These are phyloP conservation scores for Andricus grossulariae DNA, from an alignment of 1,140 invertebrate species.

Conservation along the genomic window DNA sequence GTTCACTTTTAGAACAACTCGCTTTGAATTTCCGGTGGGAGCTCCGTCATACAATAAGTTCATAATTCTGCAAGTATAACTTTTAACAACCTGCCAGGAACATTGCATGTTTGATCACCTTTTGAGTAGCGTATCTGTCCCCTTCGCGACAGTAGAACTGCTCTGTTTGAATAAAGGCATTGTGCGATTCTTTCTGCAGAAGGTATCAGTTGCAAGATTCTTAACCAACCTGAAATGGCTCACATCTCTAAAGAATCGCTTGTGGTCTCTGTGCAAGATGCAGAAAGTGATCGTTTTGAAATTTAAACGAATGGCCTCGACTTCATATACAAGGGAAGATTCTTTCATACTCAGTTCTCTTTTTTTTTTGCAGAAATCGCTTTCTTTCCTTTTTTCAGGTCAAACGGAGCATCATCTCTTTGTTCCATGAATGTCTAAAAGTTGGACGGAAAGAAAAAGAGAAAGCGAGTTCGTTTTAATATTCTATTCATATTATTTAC, in stretches of 20 bases:
- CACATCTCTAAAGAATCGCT: conserved; percentile 5
- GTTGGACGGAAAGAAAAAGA: conserved; percentile 7
- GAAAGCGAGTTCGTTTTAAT: background rate
- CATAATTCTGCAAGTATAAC: conserved; percentile 25
- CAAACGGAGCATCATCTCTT: background rate
- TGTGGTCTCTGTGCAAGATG: background rate
- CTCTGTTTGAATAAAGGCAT: conserved; percentile 19
- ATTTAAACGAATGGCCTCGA: background rate
- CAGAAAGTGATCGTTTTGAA: background rate
- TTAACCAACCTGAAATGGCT: conserved; percentile 1
- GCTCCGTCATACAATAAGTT: conserved; percentile 4
- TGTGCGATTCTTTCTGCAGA: conserved; percentile 10
- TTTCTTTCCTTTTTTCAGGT: background rate
- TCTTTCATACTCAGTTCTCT: background rate
- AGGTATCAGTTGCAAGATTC: conserved; percentile 12
- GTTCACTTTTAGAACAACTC: conserved; percentile 24
- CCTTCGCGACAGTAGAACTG: conserved; percentile 3
- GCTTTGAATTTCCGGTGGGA: conserved; percentile 10
- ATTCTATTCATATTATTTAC: conserved; percentile 19
- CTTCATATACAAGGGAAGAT: background rate
- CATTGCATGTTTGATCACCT: conserved; percentile 21
- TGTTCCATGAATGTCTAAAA: conserved; percentile 12
- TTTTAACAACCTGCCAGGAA: conserved; percentile 19
- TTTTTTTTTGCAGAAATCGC: conserved; percentile 7
- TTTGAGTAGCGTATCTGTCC: conserved; percentile 10